Evolutionary conservation across 2,113 vertebrate species (phyloP), one percentile per base, ranked within the genome.

Genomic region (Cygnus atratus): DNA sequence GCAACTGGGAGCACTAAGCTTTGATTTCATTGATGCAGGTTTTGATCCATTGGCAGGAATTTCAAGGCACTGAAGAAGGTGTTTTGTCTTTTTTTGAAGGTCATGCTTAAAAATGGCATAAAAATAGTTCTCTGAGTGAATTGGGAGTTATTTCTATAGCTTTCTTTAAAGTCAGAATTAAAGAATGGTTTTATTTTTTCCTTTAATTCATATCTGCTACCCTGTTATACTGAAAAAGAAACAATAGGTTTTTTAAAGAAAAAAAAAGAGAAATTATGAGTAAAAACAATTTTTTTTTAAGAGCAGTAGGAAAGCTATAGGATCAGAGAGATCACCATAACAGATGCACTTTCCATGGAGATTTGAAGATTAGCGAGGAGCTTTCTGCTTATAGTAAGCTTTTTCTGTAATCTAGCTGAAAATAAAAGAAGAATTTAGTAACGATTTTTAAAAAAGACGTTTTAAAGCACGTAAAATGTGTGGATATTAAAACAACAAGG

Each of bases 221-320:
- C 95, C 35, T 93, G 86, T 65, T 91, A 82, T 44, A n/a, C 37
- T 83, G 71, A 85, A 96, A 94, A 83, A 92, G 68, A 86, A 95
- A 72, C 67, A 62, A 61, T 6, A 22, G 18, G 1, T 41, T 84
- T 92, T 35, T 4, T 46, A 77, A 91, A 84, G 43, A 33, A 80
- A 71, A 44, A 39, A 76, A 91, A 77, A 77, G 37, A 33, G 33
- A 76, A 91, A 75, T 35, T 35, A 35, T 37, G 59, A 84, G 16
- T 10, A 91, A 91, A 84, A 82, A 78, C 12, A 20, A 57, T 76
- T 91, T 85, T 92, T 92, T 93, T 92, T 93, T 95, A 94, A 91
- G 87, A 86, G 91, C 35, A 78, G 55, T 81, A 88, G n/a, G 20
- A 84, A 95, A 91, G 77, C 63, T 46, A 0, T 52, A 74, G 83